Conservation (phyloP, 2,797 vertebrate genomes). For the Cuniculus paca region DNA sequence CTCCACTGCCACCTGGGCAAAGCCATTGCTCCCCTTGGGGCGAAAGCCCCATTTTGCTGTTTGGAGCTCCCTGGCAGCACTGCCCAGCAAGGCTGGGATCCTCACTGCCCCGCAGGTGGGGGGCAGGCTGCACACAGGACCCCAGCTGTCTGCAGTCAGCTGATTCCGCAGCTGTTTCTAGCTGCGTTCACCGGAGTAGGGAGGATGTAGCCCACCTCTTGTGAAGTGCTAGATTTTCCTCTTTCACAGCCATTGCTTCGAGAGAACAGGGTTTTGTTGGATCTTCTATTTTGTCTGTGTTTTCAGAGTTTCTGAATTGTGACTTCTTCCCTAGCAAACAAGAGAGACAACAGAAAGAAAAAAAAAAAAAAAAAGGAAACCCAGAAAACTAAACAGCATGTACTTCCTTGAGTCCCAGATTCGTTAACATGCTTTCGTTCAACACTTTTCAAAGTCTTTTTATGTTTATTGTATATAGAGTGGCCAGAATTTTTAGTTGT, state of each 20-base stretch:
- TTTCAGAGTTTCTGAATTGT: not conserved
- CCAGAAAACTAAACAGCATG: not conserved
- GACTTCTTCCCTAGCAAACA: not conserved
- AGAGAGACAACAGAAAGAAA: not conserved
- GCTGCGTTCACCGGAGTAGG: not conserved
- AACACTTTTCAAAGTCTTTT: not conserved
- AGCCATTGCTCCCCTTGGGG: rapidly evolving
- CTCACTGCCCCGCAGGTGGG: not conserved
- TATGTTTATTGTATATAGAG: not conserved
- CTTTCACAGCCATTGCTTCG: not conserved
- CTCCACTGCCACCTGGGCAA: not conserved
- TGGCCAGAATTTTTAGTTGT: not conserved
- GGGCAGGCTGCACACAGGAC: too few relatives aligned
- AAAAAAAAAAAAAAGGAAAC: not conserved
- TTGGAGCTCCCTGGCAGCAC: not conserved
- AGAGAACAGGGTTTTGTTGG: not conserved
- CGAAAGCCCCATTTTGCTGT: not conserved
- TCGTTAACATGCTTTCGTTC: not conserved
- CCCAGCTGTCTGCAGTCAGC: too few relatives aligned
- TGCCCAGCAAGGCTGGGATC: not conserved
- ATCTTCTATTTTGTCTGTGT: not conserved
- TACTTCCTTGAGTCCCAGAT: not conserved
- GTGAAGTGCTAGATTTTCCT: not conserved
- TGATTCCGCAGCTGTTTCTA: not conserved
- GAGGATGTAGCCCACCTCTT: not conserved